Conservation (phyloP, 2,113 vertebrate species). For the Phylloscopus trochilus region DNA sequence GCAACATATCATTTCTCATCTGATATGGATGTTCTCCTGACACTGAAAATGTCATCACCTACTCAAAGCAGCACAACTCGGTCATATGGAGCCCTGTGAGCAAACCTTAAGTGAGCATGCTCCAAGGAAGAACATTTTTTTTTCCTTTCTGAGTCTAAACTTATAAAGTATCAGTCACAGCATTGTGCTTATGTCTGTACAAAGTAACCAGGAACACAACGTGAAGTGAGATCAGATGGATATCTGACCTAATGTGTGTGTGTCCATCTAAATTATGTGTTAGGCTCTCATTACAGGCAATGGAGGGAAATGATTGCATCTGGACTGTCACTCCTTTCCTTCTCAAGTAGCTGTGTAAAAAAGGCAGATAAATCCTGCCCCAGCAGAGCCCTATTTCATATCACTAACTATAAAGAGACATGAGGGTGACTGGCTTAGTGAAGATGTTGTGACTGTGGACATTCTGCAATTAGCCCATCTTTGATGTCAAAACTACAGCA, state of each 20-base stretch:
- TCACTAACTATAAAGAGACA: neutral
- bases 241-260: neutral
- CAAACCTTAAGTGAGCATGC: neutral
- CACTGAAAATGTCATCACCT: constrained; percentile 30
- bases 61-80: neutral
- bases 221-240: neutral
- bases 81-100: neutral
- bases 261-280: neutral
- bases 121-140: neutral
- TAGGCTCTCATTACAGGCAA: neutral
- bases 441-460: neutral
- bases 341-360: neutral
- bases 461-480: neutral
- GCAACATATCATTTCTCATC: neutral
- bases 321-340: neutral
- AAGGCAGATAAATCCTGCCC: neutral
- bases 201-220: neutral
- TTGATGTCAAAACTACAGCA: neutral
- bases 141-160: neutral
- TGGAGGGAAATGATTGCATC: neutral
- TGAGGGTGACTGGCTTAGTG: neutral
- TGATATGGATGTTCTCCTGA: neutral
- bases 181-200: neutral
- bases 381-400: neutral
- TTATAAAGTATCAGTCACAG: neutral